These are phyloP conservation scores for Megalops atlanticus DNA, from an alignment of 2,113 vertebrate species.

Conservation along the genomic window DNA sequence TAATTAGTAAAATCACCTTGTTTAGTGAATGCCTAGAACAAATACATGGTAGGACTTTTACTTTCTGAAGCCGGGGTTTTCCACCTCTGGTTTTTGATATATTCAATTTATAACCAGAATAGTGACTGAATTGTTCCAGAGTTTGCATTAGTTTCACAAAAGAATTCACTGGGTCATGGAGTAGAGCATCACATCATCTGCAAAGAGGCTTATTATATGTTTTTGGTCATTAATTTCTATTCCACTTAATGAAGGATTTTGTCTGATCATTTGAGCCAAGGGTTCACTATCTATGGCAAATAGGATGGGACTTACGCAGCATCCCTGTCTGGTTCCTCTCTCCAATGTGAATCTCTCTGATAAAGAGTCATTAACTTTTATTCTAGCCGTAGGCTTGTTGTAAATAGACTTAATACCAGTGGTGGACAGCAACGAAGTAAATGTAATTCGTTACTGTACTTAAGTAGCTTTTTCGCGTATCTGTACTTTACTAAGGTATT, in stretches of 20 bases:
- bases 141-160: background rate
- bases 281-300: constrained; percentile 7
- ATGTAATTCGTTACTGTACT: too few species aligned
- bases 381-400: background rate
- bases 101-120: background rate
- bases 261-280: constrained; percentile 5
- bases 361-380: background rate
- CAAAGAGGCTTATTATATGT: constrained; percentile 19
- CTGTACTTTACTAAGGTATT: too few species aligned
- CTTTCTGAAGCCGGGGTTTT: too few species aligned
- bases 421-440: too few species aligned
- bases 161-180: background rate
- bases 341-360: background rate
- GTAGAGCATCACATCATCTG: background rate
- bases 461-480: too few species aligned
- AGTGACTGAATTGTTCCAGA: background rate
- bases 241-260: background rate
- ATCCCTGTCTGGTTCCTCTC: constrained; percentile 15
- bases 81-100: background rate
- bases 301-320: background rate
- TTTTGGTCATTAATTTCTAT: background rate
- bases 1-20: too few species aligned
- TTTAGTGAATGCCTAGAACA: too few species aligned
- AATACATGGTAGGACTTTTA: too few species aligned
- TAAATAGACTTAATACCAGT: too few species aligned